Evolutionary conservation across 2,113 vertebrate genomes (phyloP).

Genomic region (Zosterops borbonicus): DNA sequence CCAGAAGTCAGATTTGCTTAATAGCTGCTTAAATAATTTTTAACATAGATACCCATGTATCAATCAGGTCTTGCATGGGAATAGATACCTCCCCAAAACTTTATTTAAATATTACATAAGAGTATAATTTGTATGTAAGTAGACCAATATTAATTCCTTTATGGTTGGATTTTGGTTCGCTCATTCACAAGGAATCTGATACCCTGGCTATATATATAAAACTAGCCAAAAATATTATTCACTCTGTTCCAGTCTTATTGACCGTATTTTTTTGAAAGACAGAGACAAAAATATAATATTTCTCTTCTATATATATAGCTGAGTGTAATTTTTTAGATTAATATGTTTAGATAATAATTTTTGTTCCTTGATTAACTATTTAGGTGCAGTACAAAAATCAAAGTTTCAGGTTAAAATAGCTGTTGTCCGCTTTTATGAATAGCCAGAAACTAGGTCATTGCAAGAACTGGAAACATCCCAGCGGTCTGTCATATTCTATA

Average conservation of each 20-base stretch:
- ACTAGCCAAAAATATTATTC: neutral
- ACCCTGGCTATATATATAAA: neutral
- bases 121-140: neutral
- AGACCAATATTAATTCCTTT: neutral
- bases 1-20: neutral
- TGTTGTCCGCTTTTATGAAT: neutral
- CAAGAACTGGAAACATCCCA: neutral
- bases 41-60: neutral
- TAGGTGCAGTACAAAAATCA: neutral
- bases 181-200: neutral
- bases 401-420: neutral
- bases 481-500: neutral
- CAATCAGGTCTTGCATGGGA: neutral
- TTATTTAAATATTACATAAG: neutral
- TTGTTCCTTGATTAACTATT: neutral
- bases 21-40: neutral
- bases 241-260: neutral
- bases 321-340: neutral
- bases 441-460: constrained; percentile 22
- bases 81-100: neutral
- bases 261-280: neutral
- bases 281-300: neutral
- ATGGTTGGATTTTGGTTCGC: neutral
- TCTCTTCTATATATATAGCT: neutral
- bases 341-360: neutral